These are phyloP conservation scores for Dorcus parallelipipedus DNA, from an alignment of 2,888 invertebrate genomes.

Conservation along the genomic window DNA sequence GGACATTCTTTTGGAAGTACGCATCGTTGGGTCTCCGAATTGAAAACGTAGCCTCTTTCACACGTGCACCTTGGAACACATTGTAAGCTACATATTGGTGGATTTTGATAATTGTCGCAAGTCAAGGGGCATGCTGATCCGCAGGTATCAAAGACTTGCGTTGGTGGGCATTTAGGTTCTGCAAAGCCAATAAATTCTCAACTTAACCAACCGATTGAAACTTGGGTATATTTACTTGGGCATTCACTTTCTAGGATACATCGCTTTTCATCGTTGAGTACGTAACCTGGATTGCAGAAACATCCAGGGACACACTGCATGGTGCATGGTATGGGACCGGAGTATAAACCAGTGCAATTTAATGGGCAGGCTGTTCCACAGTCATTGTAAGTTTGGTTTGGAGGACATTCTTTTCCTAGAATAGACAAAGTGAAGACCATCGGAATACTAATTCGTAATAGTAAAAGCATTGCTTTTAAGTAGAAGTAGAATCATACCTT, in stretches of 20 bases:
- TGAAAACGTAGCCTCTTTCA: too few relatives aligned
- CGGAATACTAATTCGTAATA: too few relatives aligned
- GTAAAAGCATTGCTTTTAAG: too few relatives aligned
- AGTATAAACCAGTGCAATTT: neutral
- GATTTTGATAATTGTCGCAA: neutral
- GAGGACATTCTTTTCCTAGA: neutral
- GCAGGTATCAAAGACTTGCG: constrained; percentile 1
- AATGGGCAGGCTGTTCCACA: constrained; percentile 15
- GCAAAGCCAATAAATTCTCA: neutral
- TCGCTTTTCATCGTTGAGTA: constrained; percentile 3
- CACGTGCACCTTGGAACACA: too few relatives aligned
- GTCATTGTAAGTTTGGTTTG: neutral
- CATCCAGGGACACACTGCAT: constrained; percentile 15
- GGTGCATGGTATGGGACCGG: neutral
- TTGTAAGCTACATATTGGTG: neutral
- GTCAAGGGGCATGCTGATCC: constrained; percentile 1
- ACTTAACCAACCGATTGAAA: neutral
- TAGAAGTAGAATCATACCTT: neutral
- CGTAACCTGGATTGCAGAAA: constrained; percentile 13
- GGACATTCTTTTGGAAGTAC: too few relatives aligned
- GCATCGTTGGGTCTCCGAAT: too few relatives aligned
- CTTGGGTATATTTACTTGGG: neutral
- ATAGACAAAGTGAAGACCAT: neutral
- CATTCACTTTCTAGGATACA: constrained; percentile 2
- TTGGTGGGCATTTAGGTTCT: too few relatives aligned